Evolutionary conservation across 2,113 vertebrate genomes (phyloP).

Genomic region (Pipa parva): DNA sequence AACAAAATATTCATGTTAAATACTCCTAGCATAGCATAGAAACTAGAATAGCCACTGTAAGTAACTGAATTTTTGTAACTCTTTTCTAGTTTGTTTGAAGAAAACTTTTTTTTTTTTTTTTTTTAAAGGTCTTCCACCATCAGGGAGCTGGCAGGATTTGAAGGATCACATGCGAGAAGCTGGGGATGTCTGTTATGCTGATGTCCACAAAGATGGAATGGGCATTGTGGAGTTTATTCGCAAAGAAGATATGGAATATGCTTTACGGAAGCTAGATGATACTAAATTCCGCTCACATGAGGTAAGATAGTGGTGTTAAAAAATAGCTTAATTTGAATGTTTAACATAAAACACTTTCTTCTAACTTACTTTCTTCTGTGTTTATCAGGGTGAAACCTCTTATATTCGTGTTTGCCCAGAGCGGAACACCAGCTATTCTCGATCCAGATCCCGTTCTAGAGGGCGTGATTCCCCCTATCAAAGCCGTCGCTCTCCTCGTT

Average conservation of each 20-base stretch:
- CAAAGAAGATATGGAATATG: slow-evolving; percentile 82
- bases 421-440: slow-evolving; percentile 77
- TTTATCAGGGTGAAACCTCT: slow-evolving; percentile 78
- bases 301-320: slow-evolving; percentile 65
- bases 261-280: slow-evolving; percentile 72
- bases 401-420: slow-evolving; percentile 85
- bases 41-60: no score
- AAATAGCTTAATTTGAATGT: no score
- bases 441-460: slow-evolving; percentile 83
- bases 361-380: no score
- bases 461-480: slow-evolving; percentile 83
- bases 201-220: slow-evolving; percentile 75
- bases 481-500: slow-evolving; percentile 80
- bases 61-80: no score
- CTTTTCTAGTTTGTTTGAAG: no score
- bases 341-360: no score
- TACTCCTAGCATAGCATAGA: no score
- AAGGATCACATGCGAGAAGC: slow-evolving; percentile 82
- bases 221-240: slow-evolving; percentile 80
- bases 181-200: slow-evolving; percentile 78
- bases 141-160: slow-evolving; percentile 87
- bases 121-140: slow-evolving; percentile 68
- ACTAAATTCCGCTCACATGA: slow-evolving; percentile 79
- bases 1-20: no score
- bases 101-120: background rate